These are phyloP conservation scores for Sminthurides bifidus DNA, from an alignment of 1,140 invertebrate species.

Conservation along the genomic window DNA sequence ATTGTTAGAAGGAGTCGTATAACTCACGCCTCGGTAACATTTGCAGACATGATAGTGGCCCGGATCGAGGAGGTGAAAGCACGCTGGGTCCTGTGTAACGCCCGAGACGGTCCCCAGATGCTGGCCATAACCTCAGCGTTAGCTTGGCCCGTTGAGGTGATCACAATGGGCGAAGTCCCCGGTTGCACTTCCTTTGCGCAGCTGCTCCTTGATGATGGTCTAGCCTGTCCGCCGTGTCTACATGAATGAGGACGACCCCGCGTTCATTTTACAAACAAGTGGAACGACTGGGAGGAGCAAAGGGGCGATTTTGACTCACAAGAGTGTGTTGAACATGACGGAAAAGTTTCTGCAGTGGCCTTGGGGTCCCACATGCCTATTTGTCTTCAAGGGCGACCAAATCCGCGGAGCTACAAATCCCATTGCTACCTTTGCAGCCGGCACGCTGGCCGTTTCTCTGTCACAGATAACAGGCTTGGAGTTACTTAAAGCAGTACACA, in stretches of 20 bases:
- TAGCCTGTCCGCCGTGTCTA: slow-evolving; percentile 6
- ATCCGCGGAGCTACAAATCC: too few species aligned
- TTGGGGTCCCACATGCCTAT: too few species aligned
- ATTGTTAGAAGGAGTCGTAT: neutral
- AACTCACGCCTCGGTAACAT: neutral
- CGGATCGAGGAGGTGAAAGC: neutral
- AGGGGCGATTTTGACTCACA: slow-evolving; percentile 14
- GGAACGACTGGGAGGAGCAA: slow-evolving; percentile 17
- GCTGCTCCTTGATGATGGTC: slow-evolving; percentile 4
- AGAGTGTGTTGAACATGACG: too few species aligned
- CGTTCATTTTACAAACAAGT: slow-evolving; percentile 12
- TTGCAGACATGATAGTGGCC: neutral
- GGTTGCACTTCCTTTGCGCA: neutral
- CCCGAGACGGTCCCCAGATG: too few species aligned
- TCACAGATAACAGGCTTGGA: too few species aligned
- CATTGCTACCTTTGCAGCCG: too few species aligned
- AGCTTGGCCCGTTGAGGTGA: neutral
- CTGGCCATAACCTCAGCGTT: too few species aligned
- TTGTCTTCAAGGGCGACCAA: too few species aligned
- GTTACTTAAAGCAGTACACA: neutral
- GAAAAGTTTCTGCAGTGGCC: too few species aligned
- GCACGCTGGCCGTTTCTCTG: too few species aligned
- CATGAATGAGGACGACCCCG: slow-evolving; percentile 3
- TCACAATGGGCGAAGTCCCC: neutral
- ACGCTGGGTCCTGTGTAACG: too few species aligned